phyloP scores from a whole-genome alignment of 2,888 invertebrate genomes.

The Drosophila testacea region DNA sequence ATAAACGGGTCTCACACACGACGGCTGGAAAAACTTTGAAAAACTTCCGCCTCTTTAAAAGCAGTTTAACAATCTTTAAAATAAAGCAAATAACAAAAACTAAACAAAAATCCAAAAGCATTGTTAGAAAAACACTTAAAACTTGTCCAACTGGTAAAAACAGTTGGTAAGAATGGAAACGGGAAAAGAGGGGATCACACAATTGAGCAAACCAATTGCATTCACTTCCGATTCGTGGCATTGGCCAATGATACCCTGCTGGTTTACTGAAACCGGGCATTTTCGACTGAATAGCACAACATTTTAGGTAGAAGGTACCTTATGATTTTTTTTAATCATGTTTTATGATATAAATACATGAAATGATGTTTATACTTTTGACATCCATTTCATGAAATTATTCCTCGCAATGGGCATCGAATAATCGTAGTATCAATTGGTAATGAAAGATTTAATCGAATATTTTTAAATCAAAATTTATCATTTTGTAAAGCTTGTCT shows the following conservation, averaged over 20 bases:
- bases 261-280: not conserved
- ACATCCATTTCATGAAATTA: too few relatives aligned
- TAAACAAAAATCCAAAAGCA: slow-evolving; percentile 22
- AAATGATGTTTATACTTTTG: too few relatives aligned
- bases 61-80: slow-evolving; percentile 51
- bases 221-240: slow-evolving; percentile 64
- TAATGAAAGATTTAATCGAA: too few relatives aligned
- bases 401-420: too few relatives aligned
- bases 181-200: not conserved
- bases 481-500: too few relatives aligned
- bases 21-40: slow-evolving; percentile 32
- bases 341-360: too few relatives aligned
- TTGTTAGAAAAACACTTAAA: slow-evolving; percentile 17
- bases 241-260: slow-evolving; percentile 18
- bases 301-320: too few relatives aligned
- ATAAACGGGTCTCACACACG: slow-evolving; percentile 48
- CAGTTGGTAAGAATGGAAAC: slow-evolving; percentile 1
- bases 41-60: slow-evolving; percentile 67
- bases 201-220: slow-evolving; percentile 30
- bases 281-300: not conserved
- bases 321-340: too few relatives aligned
- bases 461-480: too few relatives aligned
- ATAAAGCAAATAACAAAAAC: slow-evolving; percentile 45
- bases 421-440: too few relatives aligned
- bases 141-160: slow-evolving; percentile 50